Conservation (phyloP, 2,888 invertebrate species). For the Leptopilina syphax region DNA sequence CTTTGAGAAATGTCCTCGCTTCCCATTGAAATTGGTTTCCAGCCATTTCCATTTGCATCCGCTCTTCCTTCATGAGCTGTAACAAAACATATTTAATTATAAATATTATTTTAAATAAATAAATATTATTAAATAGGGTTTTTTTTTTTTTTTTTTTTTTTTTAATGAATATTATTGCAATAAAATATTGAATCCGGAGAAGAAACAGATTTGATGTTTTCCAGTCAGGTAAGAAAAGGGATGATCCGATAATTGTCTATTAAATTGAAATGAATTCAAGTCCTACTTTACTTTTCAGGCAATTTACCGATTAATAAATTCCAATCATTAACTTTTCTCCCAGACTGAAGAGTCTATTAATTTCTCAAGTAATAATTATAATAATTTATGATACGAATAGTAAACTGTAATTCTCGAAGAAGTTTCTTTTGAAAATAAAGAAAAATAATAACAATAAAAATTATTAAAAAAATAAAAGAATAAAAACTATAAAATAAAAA, state of each 20-base stretch:
- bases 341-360: neutral
- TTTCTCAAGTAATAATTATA: neutral
- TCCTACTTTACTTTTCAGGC: conserved; percentile 3
- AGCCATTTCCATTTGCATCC: conserved; percentile 55
- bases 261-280: conserved; percentile 6
- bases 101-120: no score
- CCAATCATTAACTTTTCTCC: conserved; percentile 23
- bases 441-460: no score
- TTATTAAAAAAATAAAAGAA: neutral
- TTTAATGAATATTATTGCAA: no score
- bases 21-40: conserved; percentile 51
- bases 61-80: conserved; percentile 55
- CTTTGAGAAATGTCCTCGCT: conserved; percentile 54
- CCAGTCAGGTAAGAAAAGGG: neutral
- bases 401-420: no score
- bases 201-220: neutral
- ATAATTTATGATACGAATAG: no score
- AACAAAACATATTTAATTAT: conserved; percentile 37
- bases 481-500: neutral
- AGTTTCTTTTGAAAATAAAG: no score
- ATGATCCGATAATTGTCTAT: neutral
- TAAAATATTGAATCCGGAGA: no score
- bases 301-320: conserved; percentile 18
- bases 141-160: no score
- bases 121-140: no score